Conservation (phyloP, 1,140 invertebrate species). For the Eriosoma lanigerum region DNA sequence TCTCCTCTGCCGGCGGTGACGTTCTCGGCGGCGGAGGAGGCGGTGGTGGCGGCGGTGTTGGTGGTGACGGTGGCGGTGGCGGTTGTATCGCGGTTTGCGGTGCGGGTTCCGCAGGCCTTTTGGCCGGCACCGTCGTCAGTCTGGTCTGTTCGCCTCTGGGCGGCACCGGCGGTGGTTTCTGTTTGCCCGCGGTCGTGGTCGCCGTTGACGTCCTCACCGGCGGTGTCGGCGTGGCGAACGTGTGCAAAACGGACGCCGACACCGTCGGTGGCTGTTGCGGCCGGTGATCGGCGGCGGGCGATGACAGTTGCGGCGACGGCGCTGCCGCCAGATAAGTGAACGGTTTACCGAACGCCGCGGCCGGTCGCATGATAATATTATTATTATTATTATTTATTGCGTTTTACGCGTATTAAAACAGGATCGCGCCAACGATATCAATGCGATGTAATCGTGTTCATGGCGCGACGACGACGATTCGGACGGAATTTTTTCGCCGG, state of each 20-base stretch:
- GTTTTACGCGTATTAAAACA: no score
- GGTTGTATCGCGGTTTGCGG: no score
- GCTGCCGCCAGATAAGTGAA: constrained; percentile 43
- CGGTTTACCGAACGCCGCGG: constrained; percentile 56
- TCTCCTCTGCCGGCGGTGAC: background rate
- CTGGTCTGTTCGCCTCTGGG: constrained; percentile 55
- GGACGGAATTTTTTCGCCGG: background rate
- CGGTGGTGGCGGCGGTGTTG: background rate
- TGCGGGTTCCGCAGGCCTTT: background rate
- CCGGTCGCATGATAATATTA: constrained; percentile 44
- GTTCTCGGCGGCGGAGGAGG: background rate
- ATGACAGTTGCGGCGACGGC: background rate
- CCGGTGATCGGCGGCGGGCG: background rate
- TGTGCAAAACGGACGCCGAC: background rate
- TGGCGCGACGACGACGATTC: background rate
- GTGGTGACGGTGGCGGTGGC: background rate
- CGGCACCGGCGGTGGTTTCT: constrained; percentile 55
- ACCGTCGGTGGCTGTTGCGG: background rate
- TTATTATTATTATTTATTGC: no score
- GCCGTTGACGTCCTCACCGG: constrained; percentile 27
- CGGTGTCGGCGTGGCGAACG: constrained; percentile 10
- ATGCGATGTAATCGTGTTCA: no score
- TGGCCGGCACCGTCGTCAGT: constrained; percentile 54
- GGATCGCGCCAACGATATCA: background rate
- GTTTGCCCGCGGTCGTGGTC: constrained; percentile 51